Evolutionary conservation across 2,888 invertebrate species (phyloP).

Genomic region (Sphaerophoria taeniata): DNA sequence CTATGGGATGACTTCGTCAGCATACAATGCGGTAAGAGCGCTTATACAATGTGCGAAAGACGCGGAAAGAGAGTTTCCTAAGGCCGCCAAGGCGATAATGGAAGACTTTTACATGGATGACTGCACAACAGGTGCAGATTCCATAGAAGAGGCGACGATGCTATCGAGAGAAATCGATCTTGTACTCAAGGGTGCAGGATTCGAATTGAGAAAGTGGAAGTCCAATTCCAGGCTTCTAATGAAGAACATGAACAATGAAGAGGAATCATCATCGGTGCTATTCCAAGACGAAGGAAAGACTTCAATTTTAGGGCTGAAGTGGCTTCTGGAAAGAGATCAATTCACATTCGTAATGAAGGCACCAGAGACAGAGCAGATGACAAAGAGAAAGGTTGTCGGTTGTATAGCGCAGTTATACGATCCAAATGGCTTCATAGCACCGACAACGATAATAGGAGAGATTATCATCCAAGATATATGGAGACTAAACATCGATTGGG

Average conservation of each 20-base stretch:
- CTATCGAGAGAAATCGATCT: constrained; percentile 1
- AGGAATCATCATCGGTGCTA: constrained; percentile 36
- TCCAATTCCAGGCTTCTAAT: neutral
- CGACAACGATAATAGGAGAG: constrained; percentile 1
- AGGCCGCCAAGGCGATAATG: neutral
- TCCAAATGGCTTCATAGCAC: constrained; percentile 74
- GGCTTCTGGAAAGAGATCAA: constrained; percentile 23
- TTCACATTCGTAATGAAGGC: constrained; percentile 42
- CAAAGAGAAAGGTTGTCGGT: constrained; percentile 39
- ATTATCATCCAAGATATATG: constrained; percentile 71
- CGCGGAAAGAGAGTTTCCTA: neutral
- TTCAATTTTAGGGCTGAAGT: constrained; percentile 45
- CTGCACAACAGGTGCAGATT: constrained; percentile 26
- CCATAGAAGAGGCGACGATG: constrained; percentile 2
- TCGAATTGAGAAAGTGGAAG: constrained; percentile 17
- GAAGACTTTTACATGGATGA: too few relatives aligned
- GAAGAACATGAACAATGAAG: constrained; percentile 2
- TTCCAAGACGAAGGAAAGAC: constrained; percentile 45
- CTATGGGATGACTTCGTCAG: constrained; percentile 45
- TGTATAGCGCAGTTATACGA: constrained; percentile 70
- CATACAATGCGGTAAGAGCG: neutral
- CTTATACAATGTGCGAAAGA: neutral
- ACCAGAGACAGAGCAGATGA: constrained; percentile 26
- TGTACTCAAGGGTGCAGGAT: neutral
- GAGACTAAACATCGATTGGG: constrained; percentile 75